Evolutionary conservation across 2,113 vertebrate genomes (phyloP).

Genomic region (rat (Rattus norvegicus)): DNA sequence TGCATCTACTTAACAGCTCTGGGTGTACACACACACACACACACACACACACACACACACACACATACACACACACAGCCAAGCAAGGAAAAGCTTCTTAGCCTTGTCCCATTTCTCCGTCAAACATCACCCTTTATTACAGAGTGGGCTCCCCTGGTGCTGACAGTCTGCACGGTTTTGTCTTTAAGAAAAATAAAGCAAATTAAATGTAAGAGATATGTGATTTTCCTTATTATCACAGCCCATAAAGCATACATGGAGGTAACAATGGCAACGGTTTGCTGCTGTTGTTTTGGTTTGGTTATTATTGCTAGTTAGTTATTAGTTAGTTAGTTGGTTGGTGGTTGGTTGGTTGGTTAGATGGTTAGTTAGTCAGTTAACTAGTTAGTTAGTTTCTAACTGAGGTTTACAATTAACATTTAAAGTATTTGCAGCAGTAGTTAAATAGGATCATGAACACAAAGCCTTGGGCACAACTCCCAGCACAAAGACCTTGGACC

Average conservation of each 20-base stretch:
- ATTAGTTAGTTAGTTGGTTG: not conserved
- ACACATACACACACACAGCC: not conserved
- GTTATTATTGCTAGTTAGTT: not conserved
- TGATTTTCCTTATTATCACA: not conserved
- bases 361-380: not conserved
- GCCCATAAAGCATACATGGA: rapidly evolving
- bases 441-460: not conserved
- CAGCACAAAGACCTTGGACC: not conserved
- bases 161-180: not conserved
- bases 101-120: conserved; percentile 50
- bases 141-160: not conserved
- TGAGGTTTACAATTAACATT: conserved; percentile 1
- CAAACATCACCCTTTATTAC: not conserved
- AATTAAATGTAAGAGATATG: conserved; percentile 20
- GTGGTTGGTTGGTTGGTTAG: not conserved
- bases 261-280: not conserved
- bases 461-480: not conserved
- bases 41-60: too few relatives aligned
- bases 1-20: not conserved
- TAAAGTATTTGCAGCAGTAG: not conserved
- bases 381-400: not conserved
- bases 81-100: not conserved
- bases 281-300: not conserved
- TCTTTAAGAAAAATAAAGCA: conserved; percentile 59
- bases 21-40: too few relatives aligned